Base-by-base conservation (phyloP, 2,888 invertebrate species). In the Nymphalis urticae region DNA sequence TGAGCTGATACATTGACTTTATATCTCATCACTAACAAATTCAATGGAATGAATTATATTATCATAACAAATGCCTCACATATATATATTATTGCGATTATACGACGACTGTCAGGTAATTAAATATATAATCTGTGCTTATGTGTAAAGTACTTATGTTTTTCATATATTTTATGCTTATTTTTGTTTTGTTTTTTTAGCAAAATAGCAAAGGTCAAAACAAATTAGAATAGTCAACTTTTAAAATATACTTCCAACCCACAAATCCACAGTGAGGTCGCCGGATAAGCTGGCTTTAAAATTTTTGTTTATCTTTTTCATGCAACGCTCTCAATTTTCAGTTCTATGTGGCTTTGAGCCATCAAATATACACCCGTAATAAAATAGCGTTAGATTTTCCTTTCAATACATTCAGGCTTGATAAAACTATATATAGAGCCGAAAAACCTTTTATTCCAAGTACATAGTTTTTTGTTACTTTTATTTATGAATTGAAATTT, bases 301-400 rank as follows among this genome's bases (percentile, higher is more conserved):
- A 59, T 68, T 71, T 66, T 71, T 71, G 71, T 71, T 71, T 71
- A 68, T 71, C 65, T 71, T 71, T 71, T 65, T 62, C 62, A 65
- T 68, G 59, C 68, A 60, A 62, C 54, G 51, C 53, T 62, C 51
- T 32, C 50, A 21, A 53, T 24, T 56, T 32, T 56, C 27, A 48
- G 64, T 59, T 48, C 65, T 68, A 13, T 24, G 68, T 47, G 71
- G 62, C 60, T 68, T 71, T n/a, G 21, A 53, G 10, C 10, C 19
- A 19, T 61, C 47, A 16, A 66, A 21, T 4, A 13, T 48, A 42
- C 54, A 54, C n/a, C 42, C 54, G 58, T 50, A 64, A 50, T 59
- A 24, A 56, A 56, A 56, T 56, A 50, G 13, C 17, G n/a, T 48
- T 48, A 48, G 60, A 16, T 42, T 59, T 59, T 56, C 16, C 32